These are phyloP conservation scores for Drosophila nigromelanica DNA, from an alignment of 1,140 invertebrate genomes.

Conservation along the genomic window DNA sequence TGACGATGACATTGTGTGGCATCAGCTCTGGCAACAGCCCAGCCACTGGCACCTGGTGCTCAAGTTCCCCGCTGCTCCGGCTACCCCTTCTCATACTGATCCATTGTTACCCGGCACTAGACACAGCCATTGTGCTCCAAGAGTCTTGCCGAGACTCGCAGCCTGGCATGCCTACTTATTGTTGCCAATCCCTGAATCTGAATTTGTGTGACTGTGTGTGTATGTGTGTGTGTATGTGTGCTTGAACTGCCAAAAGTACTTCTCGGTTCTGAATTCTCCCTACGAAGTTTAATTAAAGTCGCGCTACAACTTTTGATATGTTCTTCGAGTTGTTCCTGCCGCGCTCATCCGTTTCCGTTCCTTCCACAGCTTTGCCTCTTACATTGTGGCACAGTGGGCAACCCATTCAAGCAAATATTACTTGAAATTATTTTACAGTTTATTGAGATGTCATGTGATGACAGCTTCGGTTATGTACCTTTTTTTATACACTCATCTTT, in stretches of 20 bases:
- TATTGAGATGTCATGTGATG: constrained; percentile 1
- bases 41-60: constrained; percentile 58
- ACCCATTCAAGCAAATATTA: constrained; percentile 10
- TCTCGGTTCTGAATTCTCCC: constrained; percentile 57
- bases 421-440: constrained; percentile 1
- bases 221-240: constrained; percentile 35
- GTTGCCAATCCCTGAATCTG: constrained; percentile 38
- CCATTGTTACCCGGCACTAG: constrained; percentile 30
- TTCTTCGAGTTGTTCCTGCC: constrained; percentile 73
- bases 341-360: constrained; percentile 66
- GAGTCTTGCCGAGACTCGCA: constrained; percentile 12
- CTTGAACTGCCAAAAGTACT: constrained; percentile 79
- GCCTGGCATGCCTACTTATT: constrained; percentile 40
- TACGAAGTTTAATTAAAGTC: constrained; percentile 79
- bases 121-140: constrained; percentile 31
- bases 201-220: constrained; percentile 24
- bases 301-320: constrained; percentile 81
- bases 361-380: constrained; percentile 31
- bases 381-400: constrained; percentile 43
- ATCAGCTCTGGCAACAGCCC: constrained; percentile 26
- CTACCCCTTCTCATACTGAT: constrained; percentile 4
- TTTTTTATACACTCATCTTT: background rate
- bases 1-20: constrained; percentile 75
- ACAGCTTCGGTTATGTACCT: too few relatives aligned
- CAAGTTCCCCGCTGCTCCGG: constrained; percentile 38